A percentile compares a stretch with the other conserved stretches of the same genome.
Evolutionary conservation across 2,113 vertebrate genomes (phyloP).

Genomic region (Brachirus orientalis): DNA sequence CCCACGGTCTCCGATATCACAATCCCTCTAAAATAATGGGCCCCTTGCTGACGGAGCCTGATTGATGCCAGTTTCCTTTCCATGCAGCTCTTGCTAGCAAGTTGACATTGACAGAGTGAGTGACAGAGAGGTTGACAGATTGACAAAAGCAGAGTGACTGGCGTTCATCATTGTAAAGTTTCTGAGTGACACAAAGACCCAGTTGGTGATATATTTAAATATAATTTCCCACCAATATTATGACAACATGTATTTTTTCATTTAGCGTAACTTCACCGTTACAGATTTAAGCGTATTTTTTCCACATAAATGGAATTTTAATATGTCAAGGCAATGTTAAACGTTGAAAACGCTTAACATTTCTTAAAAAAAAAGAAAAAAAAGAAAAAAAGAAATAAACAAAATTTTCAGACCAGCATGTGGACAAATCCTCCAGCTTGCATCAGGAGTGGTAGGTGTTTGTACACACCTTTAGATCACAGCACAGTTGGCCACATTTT

Average conservation of each 20-base stretch:
- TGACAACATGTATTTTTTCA: not conserved
- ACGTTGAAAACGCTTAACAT: no score
- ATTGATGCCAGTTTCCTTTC: constrained; percentile 57
- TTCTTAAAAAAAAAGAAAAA: no score
- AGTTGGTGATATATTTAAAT: not conserved
- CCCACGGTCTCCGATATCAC: constrained; percentile 46
- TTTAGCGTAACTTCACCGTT: no score
- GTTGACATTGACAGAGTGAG: constrained; percentile 67
- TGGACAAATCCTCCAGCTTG: constrained; percentile 9
- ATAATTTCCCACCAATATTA: not conserved
- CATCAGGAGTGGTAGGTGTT: constrained; percentile 38
- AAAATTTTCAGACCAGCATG: not conserved
- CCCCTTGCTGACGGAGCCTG: constrained; percentile 55
- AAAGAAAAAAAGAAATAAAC: not conserved
- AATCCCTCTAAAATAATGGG: constrained; percentile 61
- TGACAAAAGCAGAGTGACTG: constrained; percentile 58
- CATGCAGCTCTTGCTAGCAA: constrained; percentile 35
- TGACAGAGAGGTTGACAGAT: constrained; percentile 64
- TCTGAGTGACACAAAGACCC: constrained; percentile 32
- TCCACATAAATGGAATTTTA: no score
- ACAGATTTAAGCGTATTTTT: no score
- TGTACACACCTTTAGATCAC: constrained; percentile 12
- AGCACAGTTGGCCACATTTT: constrained; percentile 21
- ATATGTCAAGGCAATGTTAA: no score
- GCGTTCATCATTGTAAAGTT: constrained; percentile 39